Percentiles rank a stretch among this genome's conserved stretches.
Evolutionary conservation across 2,113 vertebrate genomes (phyloP).

Genomic region (Phrynosoma blainvillii): DNA sequence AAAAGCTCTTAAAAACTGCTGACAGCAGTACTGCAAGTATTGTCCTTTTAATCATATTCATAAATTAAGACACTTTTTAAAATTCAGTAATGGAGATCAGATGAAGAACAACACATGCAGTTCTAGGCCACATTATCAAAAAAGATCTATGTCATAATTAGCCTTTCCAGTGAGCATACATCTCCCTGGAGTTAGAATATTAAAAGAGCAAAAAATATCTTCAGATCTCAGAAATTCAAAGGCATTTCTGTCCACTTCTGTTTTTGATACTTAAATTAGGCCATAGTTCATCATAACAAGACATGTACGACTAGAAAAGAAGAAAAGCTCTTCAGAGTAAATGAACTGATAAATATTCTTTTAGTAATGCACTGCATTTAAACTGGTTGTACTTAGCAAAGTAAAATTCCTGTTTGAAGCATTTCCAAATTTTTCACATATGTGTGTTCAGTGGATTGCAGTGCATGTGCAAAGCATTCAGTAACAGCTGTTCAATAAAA

Average conservation of each 20-base stretch:
- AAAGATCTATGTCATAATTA: slow-evolving; percentile 22
- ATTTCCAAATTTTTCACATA: slow-evolving; percentile 8
- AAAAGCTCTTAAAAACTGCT: slow-evolving; percentile 10
- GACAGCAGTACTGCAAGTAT: rapidly evolving
- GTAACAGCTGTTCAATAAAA: background rate
- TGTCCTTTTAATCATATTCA: background rate
- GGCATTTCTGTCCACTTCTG: background rate
- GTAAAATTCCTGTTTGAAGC: background rate
- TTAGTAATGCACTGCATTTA: background rate
- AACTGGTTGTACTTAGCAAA: slow-evolving; percentile 2
- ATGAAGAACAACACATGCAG: background rate
- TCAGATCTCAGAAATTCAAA: background rate
- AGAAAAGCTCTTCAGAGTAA: background rate
- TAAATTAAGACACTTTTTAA: slow-evolving; percentile 6
- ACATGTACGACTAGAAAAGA: slow-evolving; percentile 2
- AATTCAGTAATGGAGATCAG: background rate
- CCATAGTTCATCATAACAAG: background rate
- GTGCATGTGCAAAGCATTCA: too few relatives aligned
- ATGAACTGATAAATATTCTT: slow-evolving; percentile 18
- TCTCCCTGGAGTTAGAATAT: slow-evolving; percentile 21
- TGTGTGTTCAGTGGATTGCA: background rate
- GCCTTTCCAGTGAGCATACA: background rate
- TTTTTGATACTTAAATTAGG: slow-evolving; percentile 13
- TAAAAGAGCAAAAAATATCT: slow-evolving; percentile 24
- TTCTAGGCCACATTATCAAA: background rate